Base-by-base conservation (phyloP, 1,140 invertebrate genomes). In the Plectrocnemia conspersa region DNA sequence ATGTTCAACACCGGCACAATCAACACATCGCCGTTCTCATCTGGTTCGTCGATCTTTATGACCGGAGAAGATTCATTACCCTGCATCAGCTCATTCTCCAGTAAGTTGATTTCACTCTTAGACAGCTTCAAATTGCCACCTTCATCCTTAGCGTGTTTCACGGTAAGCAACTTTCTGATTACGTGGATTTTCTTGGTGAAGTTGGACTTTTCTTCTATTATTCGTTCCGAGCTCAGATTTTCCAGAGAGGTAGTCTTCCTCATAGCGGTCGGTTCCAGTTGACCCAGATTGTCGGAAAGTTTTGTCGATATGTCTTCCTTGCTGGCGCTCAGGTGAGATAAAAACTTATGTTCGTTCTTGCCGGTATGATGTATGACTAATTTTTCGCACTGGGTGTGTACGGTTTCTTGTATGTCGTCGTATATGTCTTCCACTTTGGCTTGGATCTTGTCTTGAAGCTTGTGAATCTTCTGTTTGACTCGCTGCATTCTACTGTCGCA, bases 381-480 rank as follows among this genome's bases (percentile, higher is more conserved):
- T 60, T 69, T 71, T 0, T 65, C 66, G 29, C 56, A 65, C 22
- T 22, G 22, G 16, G 33, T 16, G 24, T 74, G 71, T 23, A 73
- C 67, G 48, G 67, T 70, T 32, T 61, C 70, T 42, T 74, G 72
- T 13, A 76, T 56, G 55, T 72, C 70, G 49, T 74, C 73, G 54
- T 70, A 70, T 3, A 75, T 60, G 50, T 71, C 70, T 61, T 76
- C 72, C 4, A 75, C 68, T 0, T 64, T 66, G 42, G 71, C 64
- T 32, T 74, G 69, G n/a, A 76, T 66, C 47, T 74, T 74, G 9
- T 64, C 72, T 27, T 76, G 72, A 7, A 74, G 57, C 57, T 64
- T 70, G 13, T 67, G 66, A 0, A 74, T 54, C 4, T 64, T 64
- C 35, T 69, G 67, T 54, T 72, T 75, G 1, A 73, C 35, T 41